phyloP scores from a whole-genome alignment of 2,888 invertebrate genomes.

The Epiperipatus broadwayi region DNA sequence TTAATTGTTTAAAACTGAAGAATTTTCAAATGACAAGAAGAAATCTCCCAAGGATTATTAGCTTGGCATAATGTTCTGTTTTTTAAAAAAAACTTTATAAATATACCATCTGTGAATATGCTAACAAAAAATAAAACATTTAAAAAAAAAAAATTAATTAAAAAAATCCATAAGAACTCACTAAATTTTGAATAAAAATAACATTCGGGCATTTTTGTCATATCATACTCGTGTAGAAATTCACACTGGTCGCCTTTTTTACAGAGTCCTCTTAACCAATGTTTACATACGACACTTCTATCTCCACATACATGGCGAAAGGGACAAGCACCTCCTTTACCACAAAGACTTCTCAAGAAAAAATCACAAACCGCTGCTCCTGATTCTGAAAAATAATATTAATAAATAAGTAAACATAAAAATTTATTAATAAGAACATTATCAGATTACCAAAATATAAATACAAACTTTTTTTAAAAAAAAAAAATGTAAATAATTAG shows the following conservation, averaged over 20 bases:
- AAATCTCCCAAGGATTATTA: too few species aligned
- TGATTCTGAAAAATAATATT: constrained; percentile 48
- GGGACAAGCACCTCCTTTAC: constrained; percentile 76
- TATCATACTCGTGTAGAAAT: constrained; percentile 97
- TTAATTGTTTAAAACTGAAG: too few species aligned
- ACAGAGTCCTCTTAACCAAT: constrained; percentile 95
- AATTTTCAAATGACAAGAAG: too few species aligned
- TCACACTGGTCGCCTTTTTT: constrained; percentile 99
- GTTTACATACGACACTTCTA: constrained; percentile 95
- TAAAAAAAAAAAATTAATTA: too few species aligned
- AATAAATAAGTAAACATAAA: constrained; percentile 1
- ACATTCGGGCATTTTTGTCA: constrained; percentile 99
- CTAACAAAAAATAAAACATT: too few species aligned
- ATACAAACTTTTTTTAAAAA: not conserved
- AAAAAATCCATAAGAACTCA: too few species aligned
- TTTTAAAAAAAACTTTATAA: not conserved
- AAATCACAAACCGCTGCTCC: constrained; percentile 90
- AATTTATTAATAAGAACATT: constrained; percentile 7
- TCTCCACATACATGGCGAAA: constrained; percentile 94
- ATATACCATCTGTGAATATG: not conserved
- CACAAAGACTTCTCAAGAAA: constrained; percentile 50
- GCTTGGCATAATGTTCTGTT: not conserved
- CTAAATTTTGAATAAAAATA: constrained; percentile 97
- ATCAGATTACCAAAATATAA: not conserved
- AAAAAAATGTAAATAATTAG: too few species aligned